Conservation (phyloP, 1,140 invertebrate genomes). For the Choristoneura fumiferana region DNA sequence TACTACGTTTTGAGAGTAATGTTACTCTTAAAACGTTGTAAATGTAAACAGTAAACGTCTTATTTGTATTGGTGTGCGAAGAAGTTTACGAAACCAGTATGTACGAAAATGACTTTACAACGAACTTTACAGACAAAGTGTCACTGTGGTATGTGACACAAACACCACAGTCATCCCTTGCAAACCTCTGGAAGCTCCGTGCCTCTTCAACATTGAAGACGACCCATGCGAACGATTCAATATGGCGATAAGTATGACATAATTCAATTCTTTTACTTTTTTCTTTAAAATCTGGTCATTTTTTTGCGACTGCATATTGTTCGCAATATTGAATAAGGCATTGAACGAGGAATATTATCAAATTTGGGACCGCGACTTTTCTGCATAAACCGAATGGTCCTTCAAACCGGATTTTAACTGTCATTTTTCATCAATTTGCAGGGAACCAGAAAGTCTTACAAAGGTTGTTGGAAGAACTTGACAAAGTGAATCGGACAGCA, state of each 20-base stretch:
- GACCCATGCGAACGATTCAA: slow-evolving; percentile 94
- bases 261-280: too few relatives aligned
- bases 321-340: too few relatives aligned
- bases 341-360: too few relatives aligned
- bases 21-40: too few relatives aligned
- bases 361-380: too few relatives aligned
- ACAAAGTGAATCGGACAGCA: slow-evolving; percentile 82
- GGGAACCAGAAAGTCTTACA: slow-evolving; percentile 82
- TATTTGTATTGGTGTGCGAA: too few relatives aligned
- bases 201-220: slow-evolving; percentile 87
- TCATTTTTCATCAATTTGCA: slow-evolving; percentile 37
- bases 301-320: too few relatives aligned
- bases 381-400: too few relatives aligned
- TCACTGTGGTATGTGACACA: slow-evolving; percentile 43
- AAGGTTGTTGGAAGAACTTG: slow-evolving; percentile 78
- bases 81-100: too few relatives aligned
- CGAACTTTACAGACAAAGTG: slow-evolving; percentile 35
- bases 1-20: too few relatives aligned
- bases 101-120: background rate
- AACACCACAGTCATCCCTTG: slow-evolving; percentile 70
- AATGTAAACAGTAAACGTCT: too few relatives aligned
- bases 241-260: slow-evolving; percentile 79
- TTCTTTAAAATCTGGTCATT: too few relatives aligned
- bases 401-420: background rate
- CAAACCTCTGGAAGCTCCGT: slow-evolving; percentile 81